Conservation (phyloP, 2,113 vertebrate genomes). For the Antigone vipio region DNA sequence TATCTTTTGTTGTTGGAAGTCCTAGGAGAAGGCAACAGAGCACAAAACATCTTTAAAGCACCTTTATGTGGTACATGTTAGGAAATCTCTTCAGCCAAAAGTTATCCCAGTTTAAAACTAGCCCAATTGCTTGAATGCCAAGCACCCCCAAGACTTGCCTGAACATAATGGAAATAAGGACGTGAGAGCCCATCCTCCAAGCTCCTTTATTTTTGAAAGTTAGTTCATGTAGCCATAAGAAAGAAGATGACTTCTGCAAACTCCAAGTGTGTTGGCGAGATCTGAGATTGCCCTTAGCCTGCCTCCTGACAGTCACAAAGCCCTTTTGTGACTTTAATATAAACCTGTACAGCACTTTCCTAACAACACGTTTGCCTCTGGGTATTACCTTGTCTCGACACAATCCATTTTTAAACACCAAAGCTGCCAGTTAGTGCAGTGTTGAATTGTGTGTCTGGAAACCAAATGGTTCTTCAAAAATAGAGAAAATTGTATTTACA, state of each 20-base stretch:
- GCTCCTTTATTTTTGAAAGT: background rate
- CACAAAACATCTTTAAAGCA: background rate
- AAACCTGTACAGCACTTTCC: constrained; percentile 17
- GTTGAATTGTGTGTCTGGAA: constrained; percentile 20
- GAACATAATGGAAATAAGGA: background rate
- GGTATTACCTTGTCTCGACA: constrained; percentile 37
- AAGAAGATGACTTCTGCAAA: background rate
- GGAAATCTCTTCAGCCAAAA: background rate
- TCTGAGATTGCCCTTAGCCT: background rate
- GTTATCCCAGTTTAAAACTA: background rate
- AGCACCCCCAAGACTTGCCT: background rate
- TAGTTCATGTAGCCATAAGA: background rate
- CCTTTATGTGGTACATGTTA: background rate
- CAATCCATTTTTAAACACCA: constrained; percentile 44
- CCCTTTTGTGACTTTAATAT: background rate
- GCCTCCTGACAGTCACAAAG: background rate
- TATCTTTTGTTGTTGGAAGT: background rate
- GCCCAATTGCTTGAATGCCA: background rate
- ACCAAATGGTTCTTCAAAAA: background rate
- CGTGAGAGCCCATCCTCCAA: background rate
- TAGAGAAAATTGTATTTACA: constrained; percentile 12
- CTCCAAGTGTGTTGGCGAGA: background rate
- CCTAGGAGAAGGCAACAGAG: background rate
- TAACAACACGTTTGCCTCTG: constrained; percentile 34
- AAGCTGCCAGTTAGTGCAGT: background rate